Evolutionary conservation across 2,797 vertebrate genomes (phyloP), one percentile per base, ranked within the genome.

Genomic region (Macrochelys suwanniensis): DNA sequence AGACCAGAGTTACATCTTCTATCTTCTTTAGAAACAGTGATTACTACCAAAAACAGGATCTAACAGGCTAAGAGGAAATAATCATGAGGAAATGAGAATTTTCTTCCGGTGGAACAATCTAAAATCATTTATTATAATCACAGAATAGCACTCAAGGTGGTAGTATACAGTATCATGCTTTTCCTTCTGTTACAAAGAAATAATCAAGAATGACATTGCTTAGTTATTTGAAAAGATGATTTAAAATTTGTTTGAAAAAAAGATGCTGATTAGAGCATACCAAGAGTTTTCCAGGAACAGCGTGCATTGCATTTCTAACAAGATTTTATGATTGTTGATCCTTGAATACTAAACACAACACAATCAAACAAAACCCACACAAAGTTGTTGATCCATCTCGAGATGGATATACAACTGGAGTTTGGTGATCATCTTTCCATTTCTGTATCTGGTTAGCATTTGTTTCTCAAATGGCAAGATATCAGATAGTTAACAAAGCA

Each of bases 121-220:
- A 85, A 94, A 90, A 51, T 56, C 79, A 90, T 84, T 89, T 61
- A 78, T 12, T 57, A 5, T 80, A 74, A 65, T 88, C 28, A 26
- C 6, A 47, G 13, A 76, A 28, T 25, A 86, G 33, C 11, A 7
- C 42, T 85, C 28, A 13, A 88, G 82, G 2, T 26, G 31, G 50
- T 11, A 33, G 2, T 28, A 12, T 93, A 71, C 10, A 84, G 65
- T 8, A 57, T 1, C 42, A 26, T 50, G 2, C 71, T 26, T 85
- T 93, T n/a, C 12, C 87, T 85, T 84, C 5, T 54, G 74, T 54
- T 51, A 77, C 23, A 71, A 80, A 92, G 42, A 76, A 81, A 68
- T 37, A 59, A 5, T 57, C 3, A 7, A 93, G n/a, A 89, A 82
- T 74, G 56, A 83, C 87, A 87, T 85, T 25, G 0, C 0, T 12